A percentile compares a stretch with the other conserved stretches of the same genome.
Conservation (phyloP, 2,113 vertebrate species). For the Crotalus tigris region DNA sequence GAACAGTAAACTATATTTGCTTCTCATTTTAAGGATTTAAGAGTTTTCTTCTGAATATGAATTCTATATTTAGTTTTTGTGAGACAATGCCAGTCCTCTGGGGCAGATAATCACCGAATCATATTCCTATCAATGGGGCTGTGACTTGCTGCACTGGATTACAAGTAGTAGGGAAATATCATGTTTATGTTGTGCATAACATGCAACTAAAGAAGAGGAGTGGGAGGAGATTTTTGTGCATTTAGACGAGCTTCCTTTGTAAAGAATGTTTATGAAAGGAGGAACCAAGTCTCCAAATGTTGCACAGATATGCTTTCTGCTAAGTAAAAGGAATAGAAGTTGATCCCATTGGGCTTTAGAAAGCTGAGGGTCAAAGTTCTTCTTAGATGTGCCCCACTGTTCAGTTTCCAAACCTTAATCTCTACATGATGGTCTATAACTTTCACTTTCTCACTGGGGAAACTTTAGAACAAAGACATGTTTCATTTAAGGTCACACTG, state of each 20-base stretch:
- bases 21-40: not conserved
- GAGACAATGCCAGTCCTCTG: not conserved
- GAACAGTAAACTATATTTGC: not conserved
- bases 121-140: not conserved
- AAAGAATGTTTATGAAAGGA: not conserved
- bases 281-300: not conserved
- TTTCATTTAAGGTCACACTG: slow-evolving; percentile 5
- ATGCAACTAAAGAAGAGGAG: not conserved
- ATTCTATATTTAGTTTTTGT: not conserved
- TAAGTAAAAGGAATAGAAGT: slow-evolving; percentile 22
- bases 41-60: not conserved
- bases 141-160: not conserved
- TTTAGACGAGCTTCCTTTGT: not conserved
- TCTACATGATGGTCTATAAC: not conserved
- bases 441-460: not conserved
- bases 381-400: rapidly evolving
- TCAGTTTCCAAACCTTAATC: slow-evolving; percentile 36
- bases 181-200: not conserved
- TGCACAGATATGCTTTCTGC: not conserved
- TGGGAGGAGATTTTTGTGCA: not conserved
- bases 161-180: not conserved
- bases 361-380: slow-evolving; percentile 25
- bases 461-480: slow-evolving; percentile 1
- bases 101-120: not conserved
- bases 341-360: not conserved